phyloP scores from a whole-genome alignment of 2,797 vertebrate species.

The Anguilla marmorata region DNA sequence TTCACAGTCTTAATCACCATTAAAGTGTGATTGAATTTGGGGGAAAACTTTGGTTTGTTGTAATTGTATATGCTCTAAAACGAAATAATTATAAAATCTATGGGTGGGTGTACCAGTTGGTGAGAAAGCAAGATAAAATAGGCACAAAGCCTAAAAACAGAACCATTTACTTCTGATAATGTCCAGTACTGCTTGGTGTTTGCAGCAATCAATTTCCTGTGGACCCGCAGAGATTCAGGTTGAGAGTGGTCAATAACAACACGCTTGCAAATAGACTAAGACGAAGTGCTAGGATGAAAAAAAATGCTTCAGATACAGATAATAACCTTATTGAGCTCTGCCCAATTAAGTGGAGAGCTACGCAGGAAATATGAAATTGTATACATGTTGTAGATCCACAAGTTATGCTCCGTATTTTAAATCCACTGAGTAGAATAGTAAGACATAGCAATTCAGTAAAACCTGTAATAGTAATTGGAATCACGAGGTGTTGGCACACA shows the following conservation, averaged over 20 bases:
- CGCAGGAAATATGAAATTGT: neutral
- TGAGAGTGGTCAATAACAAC: neutral
- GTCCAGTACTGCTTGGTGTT: neutral
- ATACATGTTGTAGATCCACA: neutral
- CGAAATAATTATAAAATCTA: too few species aligned
- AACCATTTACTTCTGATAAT: too few species aligned
- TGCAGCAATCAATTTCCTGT: neutral
- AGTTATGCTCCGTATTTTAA: neutral
- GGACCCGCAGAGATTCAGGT: neutral
- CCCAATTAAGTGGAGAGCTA: neutral
- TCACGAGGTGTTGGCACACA: neutral
- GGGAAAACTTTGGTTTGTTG: too few species aligned
- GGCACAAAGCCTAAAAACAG: too few species aligned
- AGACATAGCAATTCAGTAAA: neutral
- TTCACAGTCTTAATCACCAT: too few species aligned
- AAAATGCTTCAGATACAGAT: neutral
- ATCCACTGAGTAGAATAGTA: neutral
- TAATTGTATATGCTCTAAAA: too few species aligned
- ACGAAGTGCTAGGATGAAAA: neutral
- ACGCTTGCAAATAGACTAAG: neutral
- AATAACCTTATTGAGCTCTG: conserved; percentile 3
- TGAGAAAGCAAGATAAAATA: too few species aligned
- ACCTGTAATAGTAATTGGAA: neutral
- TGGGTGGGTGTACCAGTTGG: too few species aligned
- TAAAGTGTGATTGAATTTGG: too few species aligned